Conservation (phyloP, 1,140 invertebrate genomes). For the Coptotermes formosanus region DNA sequence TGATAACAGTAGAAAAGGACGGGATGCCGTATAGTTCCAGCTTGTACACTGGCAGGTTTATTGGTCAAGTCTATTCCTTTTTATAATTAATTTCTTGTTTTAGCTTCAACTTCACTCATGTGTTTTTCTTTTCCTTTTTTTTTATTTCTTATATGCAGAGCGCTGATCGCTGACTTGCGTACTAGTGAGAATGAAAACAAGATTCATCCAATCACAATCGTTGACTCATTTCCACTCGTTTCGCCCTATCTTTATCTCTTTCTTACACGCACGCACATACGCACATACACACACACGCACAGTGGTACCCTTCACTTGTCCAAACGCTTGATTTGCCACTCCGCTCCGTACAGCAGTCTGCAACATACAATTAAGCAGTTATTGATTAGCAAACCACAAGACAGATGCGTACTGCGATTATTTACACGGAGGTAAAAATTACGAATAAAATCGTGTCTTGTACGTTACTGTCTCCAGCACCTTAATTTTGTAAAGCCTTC, state of each 20-base stretch:
- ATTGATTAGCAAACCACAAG: conserved; percentile 4
- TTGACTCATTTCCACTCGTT: conserved; percentile 19
- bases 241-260: neutral
- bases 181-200: neutral
- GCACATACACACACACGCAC: neutral
- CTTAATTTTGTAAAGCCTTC: neutral
- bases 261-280: neutral
- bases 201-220: conserved; percentile 14
- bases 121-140: neutral
- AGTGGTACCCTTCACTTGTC: neutral
- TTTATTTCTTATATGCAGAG: neutral
- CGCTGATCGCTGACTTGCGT: conserved; percentile 2
- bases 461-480: neutral
- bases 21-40: neutral
- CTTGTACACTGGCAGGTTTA: neutral
- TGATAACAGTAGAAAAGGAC: neutral
- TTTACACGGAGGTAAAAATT: neutral
- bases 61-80: neutral
- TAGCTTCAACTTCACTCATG: neutral
- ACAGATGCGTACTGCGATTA: neutral
- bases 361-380: conserved; percentile 13
- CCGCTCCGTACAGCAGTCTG: neutral
- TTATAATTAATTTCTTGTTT: neutral
- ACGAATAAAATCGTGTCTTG: neutral
- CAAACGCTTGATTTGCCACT: neutral